Base-by-base conservation (phyloP, 2,888 invertebrate genomes). In the Smittia sp. region DNA sequence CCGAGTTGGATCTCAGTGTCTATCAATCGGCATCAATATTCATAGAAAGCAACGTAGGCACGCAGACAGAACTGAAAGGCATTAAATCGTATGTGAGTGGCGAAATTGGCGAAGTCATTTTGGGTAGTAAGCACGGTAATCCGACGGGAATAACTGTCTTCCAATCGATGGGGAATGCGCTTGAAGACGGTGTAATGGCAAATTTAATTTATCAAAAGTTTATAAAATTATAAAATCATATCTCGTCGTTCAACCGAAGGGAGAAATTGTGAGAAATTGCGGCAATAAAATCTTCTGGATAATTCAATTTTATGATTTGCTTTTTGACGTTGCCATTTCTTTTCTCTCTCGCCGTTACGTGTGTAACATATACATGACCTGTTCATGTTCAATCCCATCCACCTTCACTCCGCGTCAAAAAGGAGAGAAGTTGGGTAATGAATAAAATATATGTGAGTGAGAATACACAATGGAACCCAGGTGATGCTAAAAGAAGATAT, bases 121-220 rank as follows among this genome's bases (percentile, higher is more conserved):
- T 79, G 9, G 83, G 82, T 18, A 77, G 76, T 1, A 78, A 80
- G 73, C 77, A 79, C 22, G n/a, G 4, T 18, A 2, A 69, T 18
- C 41, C 80, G 81, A 1, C 11, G n/a, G 69, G 7, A 24, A 76
- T 27, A 46, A 86, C 87, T 2, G 80, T 88, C n/a, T 89, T 88
- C 77, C 88, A 88, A 77, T 88, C 88, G n/a, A 80, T 88, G 77
- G 88, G 88, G 87, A 77, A 79, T 84, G 87, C 87, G 0, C 81
- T 85, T 0, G 86, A 88, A 80, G 88, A 88, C 79, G 85, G 84
- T 32, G 85, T 86, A 38, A 83, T 87, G 69, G 88, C 87, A 27
- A 52, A 63, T 73, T 65, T 73, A 65, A 73, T 73, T 62, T 58
- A 62, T 72, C 38, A 72, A 32, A 72, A 72, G 11, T 72, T 62